Conservation (phyloP, 2,797 vertebrate genomes). For the Arctocebus calabarensis region DNA sequence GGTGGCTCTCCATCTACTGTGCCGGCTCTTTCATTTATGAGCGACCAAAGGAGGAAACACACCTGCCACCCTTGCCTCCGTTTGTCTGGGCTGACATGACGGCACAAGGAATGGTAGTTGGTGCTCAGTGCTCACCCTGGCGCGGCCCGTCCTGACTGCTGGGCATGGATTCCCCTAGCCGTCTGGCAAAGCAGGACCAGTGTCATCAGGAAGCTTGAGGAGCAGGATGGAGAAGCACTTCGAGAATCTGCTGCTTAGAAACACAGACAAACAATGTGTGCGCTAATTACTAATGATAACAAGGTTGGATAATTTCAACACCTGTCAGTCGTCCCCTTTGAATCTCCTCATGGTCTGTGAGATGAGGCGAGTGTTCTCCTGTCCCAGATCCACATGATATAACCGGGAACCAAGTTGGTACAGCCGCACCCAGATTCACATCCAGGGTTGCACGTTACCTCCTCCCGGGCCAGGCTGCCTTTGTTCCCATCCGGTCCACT, state of each 20-base stretch:
- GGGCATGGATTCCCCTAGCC: background rate
- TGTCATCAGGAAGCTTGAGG: conserved; percentile 28
- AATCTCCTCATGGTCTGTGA: background rate
- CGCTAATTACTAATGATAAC: conserved; percentile 50
- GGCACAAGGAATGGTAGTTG: background rate
- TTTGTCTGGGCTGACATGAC: background rate
- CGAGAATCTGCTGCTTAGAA: conserved; percentile 63
- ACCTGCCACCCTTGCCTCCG: background rate
- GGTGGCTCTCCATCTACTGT: background rate
- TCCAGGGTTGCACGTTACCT: background rate
- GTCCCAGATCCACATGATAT: background rate
- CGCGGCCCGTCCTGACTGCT: accelerated
- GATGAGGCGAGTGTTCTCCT: background rate
- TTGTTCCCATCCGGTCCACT: background rate
- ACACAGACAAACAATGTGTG: conserved; percentile 66
- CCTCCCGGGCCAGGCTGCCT: background rate
- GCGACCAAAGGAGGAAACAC: background rate
- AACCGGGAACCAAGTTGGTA: background rate
- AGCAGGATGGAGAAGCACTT: background rate
- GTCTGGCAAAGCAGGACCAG: conserved; percentile 10
- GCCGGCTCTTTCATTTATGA: background rate
- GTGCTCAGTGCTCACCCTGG: accelerated
- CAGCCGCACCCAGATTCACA: background rate
- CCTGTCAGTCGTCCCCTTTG: background rate
- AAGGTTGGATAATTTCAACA: conserved; percentile 39